Evolutionary conservation across 2,888 invertebrate genomes (phyloP), one percentile per base, ranked within the genome.

Genomic region (Eurois occulta): DNA sequence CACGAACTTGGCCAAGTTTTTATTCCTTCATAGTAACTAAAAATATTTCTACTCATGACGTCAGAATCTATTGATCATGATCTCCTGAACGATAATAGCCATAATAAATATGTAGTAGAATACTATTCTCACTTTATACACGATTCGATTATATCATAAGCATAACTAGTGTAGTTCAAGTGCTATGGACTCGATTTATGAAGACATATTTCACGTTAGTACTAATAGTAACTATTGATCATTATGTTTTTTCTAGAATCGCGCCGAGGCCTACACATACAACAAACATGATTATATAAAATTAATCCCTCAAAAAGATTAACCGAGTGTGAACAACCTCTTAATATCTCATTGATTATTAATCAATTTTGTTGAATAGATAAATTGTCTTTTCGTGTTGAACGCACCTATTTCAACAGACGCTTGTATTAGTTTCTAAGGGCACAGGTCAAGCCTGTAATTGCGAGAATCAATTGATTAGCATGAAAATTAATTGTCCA

Each of bases 401-500:
- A 78, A 81, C 82, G 73, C 73, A 73, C 77, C 83, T 84, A 84
- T 86, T 83, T 86, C 85, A 85, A 89, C 88, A 87, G 83, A 85
- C 75, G 83, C 87, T 78, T 81, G 80, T 88, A 81, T 88, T 81
- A 58, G 83, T 83, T 87, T 81, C 84, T 75, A 80, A 89, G 93
- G 90, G 88, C 93, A 91, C 74, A 91, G 95, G 94, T 94, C 93
- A 92, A 88, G 80, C 84, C 87, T 89, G 90, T 93, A 91, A 94
- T 93, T 92, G 91, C 93, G 87, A 91, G 89, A 93, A 92, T 93
- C 91, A 92, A 93, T 94, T 93, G 92, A 95, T 94, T 94, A 94
- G 90, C 88, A 91, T 91, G 90, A 88, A 91, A 92, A 94, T 94
- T 94, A 93, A 93, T 93, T 91, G 89, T 91, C 86, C 88, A 88